Evolutionary conservation across 2,888 invertebrate genomes (phyloP).

Genomic region (Volucella zonaria): DNA sequence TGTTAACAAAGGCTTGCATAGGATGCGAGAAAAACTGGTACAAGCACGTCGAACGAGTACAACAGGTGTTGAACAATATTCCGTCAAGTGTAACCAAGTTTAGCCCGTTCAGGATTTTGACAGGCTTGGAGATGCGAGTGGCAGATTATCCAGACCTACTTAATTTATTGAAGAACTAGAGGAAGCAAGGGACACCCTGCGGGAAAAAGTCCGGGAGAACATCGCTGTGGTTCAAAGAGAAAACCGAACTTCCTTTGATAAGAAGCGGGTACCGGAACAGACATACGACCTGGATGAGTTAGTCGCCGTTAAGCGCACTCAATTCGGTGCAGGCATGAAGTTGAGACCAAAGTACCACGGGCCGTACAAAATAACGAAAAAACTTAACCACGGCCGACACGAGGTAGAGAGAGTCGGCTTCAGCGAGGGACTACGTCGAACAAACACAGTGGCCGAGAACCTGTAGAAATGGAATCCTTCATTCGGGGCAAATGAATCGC

Average conservation of each 20-base stretch:
- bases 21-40: too few relatives aligned
- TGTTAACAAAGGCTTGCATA: too few relatives aligned
- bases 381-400: slow-evolving; percentile 36
- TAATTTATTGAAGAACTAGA: background rate
- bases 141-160: background rate
- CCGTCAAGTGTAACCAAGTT: too few relatives aligned
- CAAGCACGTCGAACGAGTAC: too few relatives aligned
- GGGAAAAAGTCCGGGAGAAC: slow-evolving; percentile 46
- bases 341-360: slow-evolving; percentile 45
- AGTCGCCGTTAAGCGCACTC: slow-evolving; percentile 64
- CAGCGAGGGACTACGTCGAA: too few relatives aligned
- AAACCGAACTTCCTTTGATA: slow-evolving; percentile 34
- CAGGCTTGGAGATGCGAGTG: slow-evolving; percentile 20
- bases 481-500: too few relatives aligned
- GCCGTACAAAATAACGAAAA: slow-evolving; percentile 37
- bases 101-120: slow-evolving; percentile 18
- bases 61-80: too few relatives aligned
- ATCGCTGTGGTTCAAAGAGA: slow-evolving; percentile 27
- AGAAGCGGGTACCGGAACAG: slow-evolving; percentile 16
- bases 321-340: slow-evolving; percentile 47
- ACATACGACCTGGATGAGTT: slow-evolving; percentile 39
- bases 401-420: slow-evolving; percentile 29
- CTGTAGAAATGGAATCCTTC: too few relatives aligned
- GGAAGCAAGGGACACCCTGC: slow-evolving; percentile 14
- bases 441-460: too few relatives aligned